Evolutionary conservation across 2,113 vertebrate genomes (phyloP).

Genomic region (Dromaius novaehollandiae): DNA sequence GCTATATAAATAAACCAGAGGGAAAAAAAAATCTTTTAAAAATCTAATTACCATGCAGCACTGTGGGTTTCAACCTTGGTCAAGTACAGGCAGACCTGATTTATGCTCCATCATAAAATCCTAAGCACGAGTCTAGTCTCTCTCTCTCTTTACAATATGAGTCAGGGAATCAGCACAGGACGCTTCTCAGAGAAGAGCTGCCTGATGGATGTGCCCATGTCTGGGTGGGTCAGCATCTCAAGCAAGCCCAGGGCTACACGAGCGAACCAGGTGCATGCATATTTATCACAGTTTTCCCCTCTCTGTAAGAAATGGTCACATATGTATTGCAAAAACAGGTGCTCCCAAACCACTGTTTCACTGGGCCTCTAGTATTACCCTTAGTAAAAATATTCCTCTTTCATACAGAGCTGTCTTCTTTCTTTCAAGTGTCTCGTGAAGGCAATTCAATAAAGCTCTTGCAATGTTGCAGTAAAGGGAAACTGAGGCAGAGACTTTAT

Average conservation of each 20-base stretch:
- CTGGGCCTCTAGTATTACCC: neutral
- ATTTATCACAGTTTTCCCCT: neutral
- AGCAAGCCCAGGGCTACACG: neutral
- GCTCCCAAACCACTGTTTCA: neutral
- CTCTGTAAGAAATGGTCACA: neutral
- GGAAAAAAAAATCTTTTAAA: constrained; percentile 67
- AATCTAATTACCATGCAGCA: constrained; percentile 73
- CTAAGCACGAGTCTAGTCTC: constrained; percentile 7
- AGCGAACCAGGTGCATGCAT: neutral
- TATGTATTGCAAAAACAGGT: neutral
- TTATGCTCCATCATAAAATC: constrained; percentile 61
- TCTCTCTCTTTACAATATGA: constrained; percentile 51
- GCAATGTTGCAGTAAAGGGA: neutral
- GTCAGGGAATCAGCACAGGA: constrained; percentile 47
- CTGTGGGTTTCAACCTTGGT: constrained; percentile 76
- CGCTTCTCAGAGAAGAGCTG: constrained; percentile 2
- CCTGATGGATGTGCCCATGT: neutral
- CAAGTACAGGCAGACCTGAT: constrained; percentile 72
- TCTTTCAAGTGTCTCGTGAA: neutral
- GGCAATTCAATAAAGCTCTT: neutral
- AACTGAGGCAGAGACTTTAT: neutral
- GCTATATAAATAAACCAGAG: constrained; percentile 76
- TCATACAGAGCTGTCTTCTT: neutral
- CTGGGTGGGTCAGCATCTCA: neutral
- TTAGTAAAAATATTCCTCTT: neutral